Base-by-base conservation (phyloP, 1,140 invertebrate genomes). In the Pristionchus pacificus region DNA sequence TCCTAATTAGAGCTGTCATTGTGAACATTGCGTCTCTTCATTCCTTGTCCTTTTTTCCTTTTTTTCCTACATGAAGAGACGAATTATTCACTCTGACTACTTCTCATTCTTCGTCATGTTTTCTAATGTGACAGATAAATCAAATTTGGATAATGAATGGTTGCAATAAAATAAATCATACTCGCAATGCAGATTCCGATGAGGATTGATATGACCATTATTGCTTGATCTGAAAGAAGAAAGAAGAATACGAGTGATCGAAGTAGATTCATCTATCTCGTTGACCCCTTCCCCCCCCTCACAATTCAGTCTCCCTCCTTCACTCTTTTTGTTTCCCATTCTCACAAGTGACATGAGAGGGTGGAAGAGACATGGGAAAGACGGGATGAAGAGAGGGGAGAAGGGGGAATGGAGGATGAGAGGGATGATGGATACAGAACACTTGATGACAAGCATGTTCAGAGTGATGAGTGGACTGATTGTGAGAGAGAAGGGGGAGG, bases 161-260 rank as follows among this genome's bases (percentile, higher is more conserved):
- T n/a, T n/a, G n/a, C n/a, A 49, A 49, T 49, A 49, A 49, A 10
- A 49, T 10, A 10, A 49, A 49, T 10, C 38, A 19, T 10, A 49
- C 32, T 38, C 15, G 31, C 32, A 25, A 66, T 30, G 25, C 33
- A 38, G 14, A 66, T 66, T 3, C 65, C 65, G 13, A 66, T n/a
- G 30, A 49, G 55, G 65, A 66, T 66, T 3, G 65, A 66, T 2
- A 66, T n/a, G 14, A 66, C 65, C 65, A 66, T 66, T 13, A 66
- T 19, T 14, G n/a, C 2, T 29, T 66, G 65, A 38, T 66, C 65
- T 66, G 62, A 25, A 65, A 14, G 14, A 14, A 13, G 25, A 25
- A 24, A 61, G 60, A n/a, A n/a, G n/a, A n/a, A n/a, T n/a, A n/a
- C n/a, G n/a, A n/a, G 38, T 49, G 19, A 49, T 49, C 38, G 19